These are phyloP conservation scores for Pseudolaguvia tuberculata DNA, from an alignment of 2,113 vertebrate species.

Conservation along the genomic window DNA sequence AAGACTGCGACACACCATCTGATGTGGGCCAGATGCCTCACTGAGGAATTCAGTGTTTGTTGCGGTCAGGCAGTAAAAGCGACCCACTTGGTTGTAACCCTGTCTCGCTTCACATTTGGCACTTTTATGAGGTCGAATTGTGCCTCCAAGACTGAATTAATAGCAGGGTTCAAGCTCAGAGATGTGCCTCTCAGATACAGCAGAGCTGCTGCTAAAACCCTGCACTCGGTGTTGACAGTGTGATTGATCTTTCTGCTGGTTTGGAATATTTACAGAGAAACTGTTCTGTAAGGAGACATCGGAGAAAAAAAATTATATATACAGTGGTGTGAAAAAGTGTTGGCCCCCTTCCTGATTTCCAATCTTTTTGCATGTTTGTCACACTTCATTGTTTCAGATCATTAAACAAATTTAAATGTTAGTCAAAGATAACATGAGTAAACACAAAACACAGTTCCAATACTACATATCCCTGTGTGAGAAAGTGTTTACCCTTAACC, in stretches of 20 bases:
- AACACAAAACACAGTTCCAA: too few species aligned
- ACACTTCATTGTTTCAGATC: too few species aligned
- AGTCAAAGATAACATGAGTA: too few species aligned
- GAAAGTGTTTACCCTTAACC: too few species aligned
- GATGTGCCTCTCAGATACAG: conserved; percentile 37
- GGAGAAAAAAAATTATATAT: too few species aligned
- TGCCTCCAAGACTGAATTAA: conserved; percentile 36
- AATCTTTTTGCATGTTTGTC: too few species aligned
- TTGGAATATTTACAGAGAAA: background rate
- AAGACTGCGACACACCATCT: conserved; percentile 2
- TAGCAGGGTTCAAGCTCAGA: conserved; percentile 39
- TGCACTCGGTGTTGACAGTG: background rate
- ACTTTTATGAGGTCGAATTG: conserved; percentile 46
- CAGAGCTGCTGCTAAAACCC: background rate
- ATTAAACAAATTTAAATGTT: too few species aligned
- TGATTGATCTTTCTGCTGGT: background rate
- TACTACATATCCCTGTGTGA: too few species aligned
- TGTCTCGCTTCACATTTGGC: conserved; percentile 50
- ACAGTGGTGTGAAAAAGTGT: too few species aligned
- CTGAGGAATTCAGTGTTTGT: conserved; percentile 34
- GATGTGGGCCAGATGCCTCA: conserved; percentile 13
- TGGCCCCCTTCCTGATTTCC: too few species aligned
- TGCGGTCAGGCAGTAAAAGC: conserved; percentile 22
- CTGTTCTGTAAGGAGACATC: background rate
- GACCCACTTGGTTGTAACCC: conserved; percentile 23